phyloP scores from a whole-genome alignment of 2,113 vertebrate species.

The Progne subis region DNA sequence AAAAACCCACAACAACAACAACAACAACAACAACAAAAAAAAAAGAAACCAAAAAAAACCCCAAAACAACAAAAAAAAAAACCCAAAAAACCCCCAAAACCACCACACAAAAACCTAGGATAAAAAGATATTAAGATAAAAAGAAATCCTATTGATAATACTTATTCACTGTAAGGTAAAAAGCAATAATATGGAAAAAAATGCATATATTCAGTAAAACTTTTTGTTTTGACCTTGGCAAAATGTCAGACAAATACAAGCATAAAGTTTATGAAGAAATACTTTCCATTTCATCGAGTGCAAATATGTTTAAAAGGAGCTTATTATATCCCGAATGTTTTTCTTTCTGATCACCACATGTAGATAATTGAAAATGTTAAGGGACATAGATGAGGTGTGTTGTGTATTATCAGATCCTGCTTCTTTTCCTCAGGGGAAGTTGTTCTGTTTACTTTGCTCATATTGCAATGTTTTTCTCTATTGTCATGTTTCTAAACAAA shows the following conservation, averaged over 20 bases:
- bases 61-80: background rate
- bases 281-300: background rate
- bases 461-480: background rate
- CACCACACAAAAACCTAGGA: background rate
- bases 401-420: background rate
- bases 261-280: background rate
- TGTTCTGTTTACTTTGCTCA: background rate
- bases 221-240: background rate
- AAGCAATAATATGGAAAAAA: background rate
- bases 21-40: too few relatives aligned
- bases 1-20: background rate
- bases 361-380: background rate
- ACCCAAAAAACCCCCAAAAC: too few relatives aligned
- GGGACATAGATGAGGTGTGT: background rate
- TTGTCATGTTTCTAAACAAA: background rate
- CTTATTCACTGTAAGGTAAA: background rate
- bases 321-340: background rate
- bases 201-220: background rate
- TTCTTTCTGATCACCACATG: background rate
- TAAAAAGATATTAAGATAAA: background rate
- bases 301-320: background rate
- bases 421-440: background rate
- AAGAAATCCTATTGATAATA: background rate
- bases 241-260: background rate
- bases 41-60: too few relatives aligned